Base-by-base conservation (phyloP, 2,113 vertebrate species). In the Siniperca knerii region DNA sequence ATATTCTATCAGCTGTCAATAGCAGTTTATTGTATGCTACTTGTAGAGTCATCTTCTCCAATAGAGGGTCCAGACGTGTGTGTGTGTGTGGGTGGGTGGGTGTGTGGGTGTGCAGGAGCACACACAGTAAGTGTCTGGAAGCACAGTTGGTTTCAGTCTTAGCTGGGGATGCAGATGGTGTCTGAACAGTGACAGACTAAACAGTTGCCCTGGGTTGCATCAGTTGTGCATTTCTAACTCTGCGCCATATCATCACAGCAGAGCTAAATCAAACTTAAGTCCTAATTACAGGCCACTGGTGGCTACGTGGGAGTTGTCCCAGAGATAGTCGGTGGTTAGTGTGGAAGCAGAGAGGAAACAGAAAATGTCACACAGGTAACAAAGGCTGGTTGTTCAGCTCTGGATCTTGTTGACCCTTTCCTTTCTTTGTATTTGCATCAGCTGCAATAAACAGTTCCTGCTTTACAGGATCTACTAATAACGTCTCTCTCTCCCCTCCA, bases 141-240 rank as follows among this genome's bases (percentile, higher is more conserved):
- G 29, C 16, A 2, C 9, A 40, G 33, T 4, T 29, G 48, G 29
- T 48, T 42, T 55, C 6, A 58, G 64, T 77, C 6, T 9, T 20
- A 7, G 70, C 50, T 62, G 44, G 1, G 46, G 71, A 76, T 80
- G 73, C 69, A 78, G 73, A 64, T 70, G 13, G 16, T 66, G 54
- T 87, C 73, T 83, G 60, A 70, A 44, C 21, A n/a, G 23, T 6
- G 40, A 82, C 87, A 89, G 87, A 92, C 92, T 92, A 91, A 92
- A 92, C 91, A 91, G 80, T 91, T 90, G 70, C 89, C 79, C 70
- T n/a, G 77, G 16, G 78, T 92, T 92, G 85, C 92, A 89, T 93
- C 89, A 90, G 88, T 87, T 72, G 73, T 91, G 76, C 88, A 87
- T 90, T 81, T 79, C 58, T 73, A 21, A 66, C 77, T 79, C 46